These are phyloP conservation scores for Nysson spinosus DNA, from an alignment of 2,888 invertebrate genomes.

Conservation along the genomic window DNA sequence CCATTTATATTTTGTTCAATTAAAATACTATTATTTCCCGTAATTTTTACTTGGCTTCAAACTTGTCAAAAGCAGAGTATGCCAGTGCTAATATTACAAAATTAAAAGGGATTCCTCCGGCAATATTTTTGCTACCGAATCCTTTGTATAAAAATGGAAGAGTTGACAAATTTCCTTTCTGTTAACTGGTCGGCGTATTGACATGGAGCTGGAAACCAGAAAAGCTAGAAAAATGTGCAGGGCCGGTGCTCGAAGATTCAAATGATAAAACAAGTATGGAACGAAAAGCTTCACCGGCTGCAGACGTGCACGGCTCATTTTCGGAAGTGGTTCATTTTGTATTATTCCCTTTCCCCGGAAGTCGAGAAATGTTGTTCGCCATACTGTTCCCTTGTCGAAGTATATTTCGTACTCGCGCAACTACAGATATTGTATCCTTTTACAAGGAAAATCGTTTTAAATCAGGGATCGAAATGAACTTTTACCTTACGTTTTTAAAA, in stretches of 20 bases:
- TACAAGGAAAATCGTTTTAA: too few relatives aligned
- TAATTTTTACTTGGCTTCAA: too few relatives aligned
- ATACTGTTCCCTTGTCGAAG: constrained; percentile 6
- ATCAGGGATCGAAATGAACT: too few relatives aligned
- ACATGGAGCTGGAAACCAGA: too few relatives aligned
- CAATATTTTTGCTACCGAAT: too few relatives aligned
- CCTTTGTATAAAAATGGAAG: not conserved
- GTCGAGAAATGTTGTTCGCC: constrained; percentile 34
- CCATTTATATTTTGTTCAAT: too few relatives aligned
- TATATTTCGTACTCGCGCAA: not conserved
- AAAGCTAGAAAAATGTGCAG: not conserved
- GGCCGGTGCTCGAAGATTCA: constrained; percentile 33
- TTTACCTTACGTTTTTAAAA: too few relatives aligned
- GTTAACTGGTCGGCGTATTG: constrained; percentile 9
- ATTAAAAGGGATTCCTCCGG: too few relatives aligned
- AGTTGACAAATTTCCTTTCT: constrained; percentile 27
- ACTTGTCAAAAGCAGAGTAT: too few relatives aligned
- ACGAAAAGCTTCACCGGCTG: constrained; percentile 51
- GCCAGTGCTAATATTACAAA: too few relatives aligned
- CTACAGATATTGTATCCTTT: too few relatives aligned
- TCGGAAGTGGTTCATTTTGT: constrained; percentile 64
- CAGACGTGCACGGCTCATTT: constrained; percentile 58
- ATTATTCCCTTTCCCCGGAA: constrained; percentile 46
- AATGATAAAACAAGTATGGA: constrained; percentile 57
- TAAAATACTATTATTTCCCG: too few relatives aligned